A percentile compares a stretch with the other conserved stretches of the same genome.
Conservation (phyloP, 2,888 invertebrate species). For the Stenotaenia linearis region DNA sequence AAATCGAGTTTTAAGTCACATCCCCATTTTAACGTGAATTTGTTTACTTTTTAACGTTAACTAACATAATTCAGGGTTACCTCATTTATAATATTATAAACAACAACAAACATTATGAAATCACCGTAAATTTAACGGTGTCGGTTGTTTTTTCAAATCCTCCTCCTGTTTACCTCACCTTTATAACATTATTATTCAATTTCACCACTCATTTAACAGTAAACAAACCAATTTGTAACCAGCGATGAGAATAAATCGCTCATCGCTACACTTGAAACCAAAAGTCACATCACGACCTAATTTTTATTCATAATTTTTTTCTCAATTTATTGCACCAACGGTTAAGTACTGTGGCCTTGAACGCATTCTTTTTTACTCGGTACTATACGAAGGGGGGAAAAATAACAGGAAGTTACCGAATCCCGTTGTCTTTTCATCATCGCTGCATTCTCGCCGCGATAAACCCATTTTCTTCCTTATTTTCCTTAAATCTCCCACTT, state of each 20-base stretch:
- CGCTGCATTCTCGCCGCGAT: not conserved
- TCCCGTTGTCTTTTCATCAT: constrained; percentile 4
- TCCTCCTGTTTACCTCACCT: no score
- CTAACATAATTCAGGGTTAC: no score
- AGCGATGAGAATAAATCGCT: not conserved
- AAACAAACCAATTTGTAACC: no score
- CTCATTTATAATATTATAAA: no score
- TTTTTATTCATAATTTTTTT: constrained; percentile 1
- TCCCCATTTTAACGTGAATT: no score
- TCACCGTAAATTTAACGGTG: no score
- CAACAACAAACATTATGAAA: no score
- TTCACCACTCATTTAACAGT: no score
- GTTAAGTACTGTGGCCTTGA: constrained; percentile 2
- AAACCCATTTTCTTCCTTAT: not conserved
- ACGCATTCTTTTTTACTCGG: constrained; percentile 11
- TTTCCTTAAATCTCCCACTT: not conserved
- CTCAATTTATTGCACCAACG: not conserved
- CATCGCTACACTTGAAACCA: not conserved
- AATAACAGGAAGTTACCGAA: constrained; percentile 5
- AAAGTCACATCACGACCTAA: not conserved
- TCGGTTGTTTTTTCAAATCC: no score
- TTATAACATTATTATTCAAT: no score
- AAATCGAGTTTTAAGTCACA: no score
- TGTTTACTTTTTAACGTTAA: no score
- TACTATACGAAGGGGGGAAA: not conserved